phyloP scores from a whole-genome alignment of 2,888 invertebrate species.

The Capitulum mitella region DNA sequence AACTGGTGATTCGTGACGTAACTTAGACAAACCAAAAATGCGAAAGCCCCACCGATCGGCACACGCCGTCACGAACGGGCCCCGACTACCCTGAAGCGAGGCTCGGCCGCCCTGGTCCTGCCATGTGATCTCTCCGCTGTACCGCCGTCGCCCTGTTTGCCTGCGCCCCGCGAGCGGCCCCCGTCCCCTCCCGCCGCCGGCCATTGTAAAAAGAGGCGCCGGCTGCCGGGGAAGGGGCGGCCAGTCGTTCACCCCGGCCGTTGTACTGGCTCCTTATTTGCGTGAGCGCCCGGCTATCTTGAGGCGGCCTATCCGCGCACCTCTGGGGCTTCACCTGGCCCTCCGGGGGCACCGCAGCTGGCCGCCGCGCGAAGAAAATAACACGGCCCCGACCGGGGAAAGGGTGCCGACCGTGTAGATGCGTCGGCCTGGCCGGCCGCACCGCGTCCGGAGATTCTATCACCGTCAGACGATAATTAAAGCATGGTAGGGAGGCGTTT shows the following conservation, averaged over 20 bases:
- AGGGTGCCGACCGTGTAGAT: background rate
- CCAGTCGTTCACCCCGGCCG: slow-evolving; percentile 8
- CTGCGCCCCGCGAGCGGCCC: background rate
- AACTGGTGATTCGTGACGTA: too few relatives aligned
- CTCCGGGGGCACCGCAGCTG: background rate
- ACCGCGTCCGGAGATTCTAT: background rate
- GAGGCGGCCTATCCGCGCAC: background rate
- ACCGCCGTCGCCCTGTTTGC: background rate
- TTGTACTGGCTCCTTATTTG: slow-evolving; percentile 21
- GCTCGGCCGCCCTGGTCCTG: background rate
- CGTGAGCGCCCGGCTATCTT: slow-evolving; percentile 9
- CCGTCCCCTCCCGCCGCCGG: background rate
- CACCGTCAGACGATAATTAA: background rate
- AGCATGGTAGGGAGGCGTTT: background rate
- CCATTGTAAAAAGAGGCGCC: slow-evolving; percentile 11
- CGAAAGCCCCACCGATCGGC: too few relatives aligned
- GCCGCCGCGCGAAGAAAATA: background rate
- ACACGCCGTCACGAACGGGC: too few relatives aligned
- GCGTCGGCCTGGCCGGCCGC: background rate
- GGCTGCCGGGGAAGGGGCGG: background rate
- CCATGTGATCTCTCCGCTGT: background rate
- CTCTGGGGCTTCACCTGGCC: background rate
- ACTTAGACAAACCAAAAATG: too few relatives aligned
- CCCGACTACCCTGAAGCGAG: too few relatives aligned
- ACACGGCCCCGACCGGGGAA: background rate